phyloP scores from a whole-genome alignment of 2,888 invertebrate species.

The Sphaerophoria taeniata region DNA sequence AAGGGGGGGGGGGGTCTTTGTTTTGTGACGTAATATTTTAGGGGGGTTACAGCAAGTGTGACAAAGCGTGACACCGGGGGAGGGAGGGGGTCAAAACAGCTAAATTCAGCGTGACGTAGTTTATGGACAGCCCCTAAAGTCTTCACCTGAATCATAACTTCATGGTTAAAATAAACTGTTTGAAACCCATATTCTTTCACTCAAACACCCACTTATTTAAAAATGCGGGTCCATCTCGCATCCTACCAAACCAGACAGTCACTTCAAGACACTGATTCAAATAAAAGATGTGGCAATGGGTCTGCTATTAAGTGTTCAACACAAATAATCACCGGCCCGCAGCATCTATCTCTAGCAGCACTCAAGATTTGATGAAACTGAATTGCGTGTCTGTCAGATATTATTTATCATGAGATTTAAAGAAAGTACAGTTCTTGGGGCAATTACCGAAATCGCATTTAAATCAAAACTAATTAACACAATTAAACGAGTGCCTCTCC shows the following conservation, averaged over 20 bases:
- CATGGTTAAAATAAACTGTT: too few species aligned
- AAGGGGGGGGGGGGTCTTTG: too few species aligned
- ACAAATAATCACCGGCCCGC: constrained; percentile 18
- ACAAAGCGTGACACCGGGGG: too few species aligned
- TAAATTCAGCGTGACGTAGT: too few species aligned
- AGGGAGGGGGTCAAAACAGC: too few species aligned
- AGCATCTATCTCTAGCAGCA: constrained; percentile 1
- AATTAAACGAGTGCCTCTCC: constrained; percentile 46
- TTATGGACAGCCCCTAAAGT: too few species aligned
- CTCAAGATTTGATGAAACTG: background rate
- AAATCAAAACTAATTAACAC: constrained; percentile 58
- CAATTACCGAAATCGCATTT: constrained; percentile 64
- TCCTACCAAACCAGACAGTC: constrained; percentile 1
- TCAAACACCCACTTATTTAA: too few species aligned
- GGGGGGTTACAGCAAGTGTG: too few species aligned
- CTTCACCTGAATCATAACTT: too few species aligned
- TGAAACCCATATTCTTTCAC: too few species aligned
- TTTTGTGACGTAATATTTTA: too few species aligned
- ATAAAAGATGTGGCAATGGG: constrained; percentile 68
- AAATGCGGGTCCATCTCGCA: background rate
- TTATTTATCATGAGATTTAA: constrained; percentile 9
- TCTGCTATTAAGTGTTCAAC: constrained; percentile 50
- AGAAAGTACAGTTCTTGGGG: constrained; percentile 22
- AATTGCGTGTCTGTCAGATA: constrained; percentile 44
- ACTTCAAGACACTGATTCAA: constrained; percentile 43